Evolutionary conservation across 1,140 invertebrate species (phyloP), one percentile per base, ranked within the genome.

Genomic region (Ooceraea biroi): DNA sequence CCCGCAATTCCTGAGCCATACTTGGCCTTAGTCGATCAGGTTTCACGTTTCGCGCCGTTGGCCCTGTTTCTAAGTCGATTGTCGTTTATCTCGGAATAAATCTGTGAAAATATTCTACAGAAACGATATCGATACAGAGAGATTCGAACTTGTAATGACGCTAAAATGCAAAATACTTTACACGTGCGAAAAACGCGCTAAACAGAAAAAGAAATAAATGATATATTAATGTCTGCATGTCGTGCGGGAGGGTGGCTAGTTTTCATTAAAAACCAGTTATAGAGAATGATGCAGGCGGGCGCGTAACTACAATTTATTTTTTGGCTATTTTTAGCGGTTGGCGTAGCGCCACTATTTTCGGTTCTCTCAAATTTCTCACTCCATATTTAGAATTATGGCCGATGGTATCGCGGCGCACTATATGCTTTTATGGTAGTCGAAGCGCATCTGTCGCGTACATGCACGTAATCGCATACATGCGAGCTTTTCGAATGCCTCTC

Each of bases 291-390:
- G 87, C 83, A 86, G 84, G 84, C 87, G 82, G 73, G 82, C 88
- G 89, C 85, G 91, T 91, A 91, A 93, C 89, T 88, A 92, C 87
- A 91, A 91, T 93, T 93, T 93, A 93, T 93, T 93, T 93, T 93
- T 93, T 92, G 82, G 91, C 91, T 93, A 93, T 93, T 93, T 92
- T 93, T 92, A 92, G 92, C 86, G 85, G 80, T 91, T 93, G 91
- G 92, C 92, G 84, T 90, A 85, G 87, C 90, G 92, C 92, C 92
- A 93, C 92, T 93, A 93, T 93, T 93, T 93, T 93, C 90, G 90
- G 92, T 92, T 93, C 92, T 93, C 93, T 93, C 93, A 93, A 93
- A 93, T 93, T 93, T 93, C 93, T 93, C 92, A 93, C 91, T 87
- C 92, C 93, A 93, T 93, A 93, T 93, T 93, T 92, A 92, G 93